A percentile compares a stretch with the other conserved stretches of the same genome.
Conservation (phyloP, 2,888 invertebrate genomes). For the Agonopterix arenella region DNA sequence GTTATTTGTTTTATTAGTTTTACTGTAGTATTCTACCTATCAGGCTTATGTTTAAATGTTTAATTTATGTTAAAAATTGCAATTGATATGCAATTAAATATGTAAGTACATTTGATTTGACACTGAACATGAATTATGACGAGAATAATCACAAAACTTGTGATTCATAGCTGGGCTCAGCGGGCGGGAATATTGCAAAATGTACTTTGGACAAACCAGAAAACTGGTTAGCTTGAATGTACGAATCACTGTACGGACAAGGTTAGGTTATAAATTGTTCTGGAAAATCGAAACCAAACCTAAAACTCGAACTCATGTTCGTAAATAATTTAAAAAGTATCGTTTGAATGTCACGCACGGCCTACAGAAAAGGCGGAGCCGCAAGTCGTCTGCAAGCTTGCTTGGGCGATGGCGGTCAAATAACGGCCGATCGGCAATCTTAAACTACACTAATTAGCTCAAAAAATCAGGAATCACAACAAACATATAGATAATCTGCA, state of each 20-base stretch:
- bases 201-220: conserved; percentile 19
- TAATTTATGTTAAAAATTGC: too few species aligned
- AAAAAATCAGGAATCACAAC: neutral
- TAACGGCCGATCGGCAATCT: conserved; percentile 47
- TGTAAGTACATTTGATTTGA: too few species aligned
- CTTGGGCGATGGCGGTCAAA: conserved; percentile 74
- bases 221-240: conserved; percentile 24
- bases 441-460: neutral
- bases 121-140: too few species aligned
- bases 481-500: neutral
- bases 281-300: conserved; percentile 1
- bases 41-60: too few species aligned
- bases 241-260: conserved; percentile 7
- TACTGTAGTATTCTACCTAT: too few species aligned
- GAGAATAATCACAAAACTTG: conserved; percentile 14
- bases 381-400: conserved; percentile 49
- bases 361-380: conserved; percentile 56
- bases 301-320: conserved; percentile 7
- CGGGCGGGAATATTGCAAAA: conserved; percentile 30
- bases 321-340: conserved; percentile 15
- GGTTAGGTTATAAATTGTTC: conserved; percentile 27
- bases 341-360: conserved; percentile 28
- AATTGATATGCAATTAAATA: too few species aligned
- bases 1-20: conserved; percentile 1
- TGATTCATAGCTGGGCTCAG: conserved; percentile 35